Conservation (phyloP, 2,797 vertebrate species). For the Agapornis canus region DNA sequence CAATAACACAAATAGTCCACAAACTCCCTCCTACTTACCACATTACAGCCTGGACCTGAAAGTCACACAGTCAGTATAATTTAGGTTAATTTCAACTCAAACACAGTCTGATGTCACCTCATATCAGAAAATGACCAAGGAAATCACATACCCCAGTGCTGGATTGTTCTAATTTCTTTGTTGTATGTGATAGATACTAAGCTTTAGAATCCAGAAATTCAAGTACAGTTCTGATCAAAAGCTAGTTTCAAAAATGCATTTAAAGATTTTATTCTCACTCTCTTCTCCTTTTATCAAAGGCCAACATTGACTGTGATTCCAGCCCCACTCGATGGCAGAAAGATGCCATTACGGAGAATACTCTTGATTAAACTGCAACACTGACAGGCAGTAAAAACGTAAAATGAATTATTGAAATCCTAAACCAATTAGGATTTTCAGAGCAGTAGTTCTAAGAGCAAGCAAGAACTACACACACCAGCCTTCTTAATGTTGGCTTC, state of each 20-base stretch:
- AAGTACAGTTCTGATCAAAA: background rate
- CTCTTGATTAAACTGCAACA: slow-evolving; percentile 31
- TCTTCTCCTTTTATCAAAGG: slow-evolving; percentile 29
- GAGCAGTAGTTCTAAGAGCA: slow-evolving; percentile 34
- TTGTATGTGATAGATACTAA: background rate
- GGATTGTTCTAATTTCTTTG: background rate
- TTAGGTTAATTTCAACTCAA: slow-evolving; percentile 2
- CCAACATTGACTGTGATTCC: slow-evolving; percentile 41
- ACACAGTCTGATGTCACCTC: background rate
- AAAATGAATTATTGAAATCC: slow-evolving; percentile 59
- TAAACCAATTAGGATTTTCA: slow-evolving; percentile 45
- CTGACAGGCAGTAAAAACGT: slow-evolving; percentile 30
- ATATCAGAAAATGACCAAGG: background rate
- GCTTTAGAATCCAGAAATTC: background rate
- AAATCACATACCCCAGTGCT: background rate
- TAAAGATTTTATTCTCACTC: slow-evolving; percentile 2
- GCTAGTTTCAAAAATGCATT: background rate
- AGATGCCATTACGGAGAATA: slow-evolving; percentile 41
- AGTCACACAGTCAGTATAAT: background rate
- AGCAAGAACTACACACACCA: background rate
- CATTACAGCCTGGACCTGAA: background rate
- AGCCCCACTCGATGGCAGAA: slow-evolving; percentile 54
- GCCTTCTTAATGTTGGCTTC: background rate
- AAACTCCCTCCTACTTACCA: background rate
- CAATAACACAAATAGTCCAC: background rate